Evolutionary conservation across 2,797 vertebrate genomes (phyloP).

Genomic region (Pygocentrus nattereri): DNA sequence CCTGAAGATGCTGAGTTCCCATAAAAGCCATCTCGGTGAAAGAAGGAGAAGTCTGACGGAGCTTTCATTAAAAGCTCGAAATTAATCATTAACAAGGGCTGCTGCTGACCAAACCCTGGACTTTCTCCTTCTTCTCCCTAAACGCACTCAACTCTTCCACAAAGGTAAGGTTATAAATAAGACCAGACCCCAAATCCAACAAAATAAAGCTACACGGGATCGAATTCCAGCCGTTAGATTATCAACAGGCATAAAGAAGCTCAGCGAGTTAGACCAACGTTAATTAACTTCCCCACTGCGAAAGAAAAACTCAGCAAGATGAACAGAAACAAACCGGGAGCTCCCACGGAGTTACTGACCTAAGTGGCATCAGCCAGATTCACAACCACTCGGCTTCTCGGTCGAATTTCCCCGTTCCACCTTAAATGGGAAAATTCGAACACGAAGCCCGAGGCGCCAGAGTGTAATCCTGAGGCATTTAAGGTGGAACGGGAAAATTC

Average conservation of each 20-base stretch:
- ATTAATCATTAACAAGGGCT: constrained; percentile 55
- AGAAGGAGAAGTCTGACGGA: constrained; percentile 11
- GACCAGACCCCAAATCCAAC: background rate
- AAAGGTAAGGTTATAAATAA: background rate
- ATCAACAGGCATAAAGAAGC: background rate
- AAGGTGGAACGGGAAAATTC: too few species aligned
- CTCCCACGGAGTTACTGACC: background rate
- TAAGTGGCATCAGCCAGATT: background rate
- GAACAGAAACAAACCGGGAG: too few species aligned
- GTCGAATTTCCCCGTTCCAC: too few species aligned
- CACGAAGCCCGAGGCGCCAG: too few species aligned
- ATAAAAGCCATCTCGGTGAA: background rate
- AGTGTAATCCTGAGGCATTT: too few species aligned
- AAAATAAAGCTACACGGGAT: background rate
- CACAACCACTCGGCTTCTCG: too few species aligned
- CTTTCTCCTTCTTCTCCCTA: constrained; percentile 47
- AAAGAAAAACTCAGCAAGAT: too few species aligned
- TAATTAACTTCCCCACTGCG: too few species aligned
- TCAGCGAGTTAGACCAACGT: too few species aligned
- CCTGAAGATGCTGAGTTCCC: background rate
- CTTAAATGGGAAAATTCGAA: too few species aligned
- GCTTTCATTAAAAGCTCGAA: constrained; percentile 17
- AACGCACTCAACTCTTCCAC: constrained; percentile 16
- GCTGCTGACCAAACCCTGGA: constrained; percentile 47
- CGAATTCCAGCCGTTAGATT: background rate